Evolutionary conservation across 2,113 vertebrate genomes (phyloP).

Genomic region (Microcebus lehilahytsara): DNA sequence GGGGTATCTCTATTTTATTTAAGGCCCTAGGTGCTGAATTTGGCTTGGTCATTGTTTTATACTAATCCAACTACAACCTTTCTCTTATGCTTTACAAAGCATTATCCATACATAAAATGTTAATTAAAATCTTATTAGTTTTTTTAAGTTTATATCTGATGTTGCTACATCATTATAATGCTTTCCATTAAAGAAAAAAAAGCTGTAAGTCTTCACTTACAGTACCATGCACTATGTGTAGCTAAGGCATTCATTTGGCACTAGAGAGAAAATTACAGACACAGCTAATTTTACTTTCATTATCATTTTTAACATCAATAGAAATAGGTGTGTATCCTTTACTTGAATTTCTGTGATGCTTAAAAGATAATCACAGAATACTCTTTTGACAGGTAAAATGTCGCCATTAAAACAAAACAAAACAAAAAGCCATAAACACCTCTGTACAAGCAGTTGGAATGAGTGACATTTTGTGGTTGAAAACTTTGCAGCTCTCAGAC

Average conservation of each 20-base stretch:
- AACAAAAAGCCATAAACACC: conserved; percentile 51
- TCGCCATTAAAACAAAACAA: conserved; percentile 73
- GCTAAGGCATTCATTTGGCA: conserved; percentile 64
- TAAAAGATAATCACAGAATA: conserved; percentile 77
- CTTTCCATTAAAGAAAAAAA: neutral
- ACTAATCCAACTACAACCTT: neutral
- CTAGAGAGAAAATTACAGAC: conserved; percentile 49
- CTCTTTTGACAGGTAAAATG: conserved; percentile 81
- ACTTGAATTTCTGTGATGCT: conserved; percentile 77
- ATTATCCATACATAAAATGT: neutral
- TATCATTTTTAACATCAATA: conserved; percentile 78
- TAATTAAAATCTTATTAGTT: neutral
- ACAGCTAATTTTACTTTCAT: conserved; percentile 78
- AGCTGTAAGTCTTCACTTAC: neutral
- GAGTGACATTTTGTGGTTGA: conserved; percentile 66
- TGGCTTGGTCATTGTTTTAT: conserved; percentile 50
- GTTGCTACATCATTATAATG: neutral
- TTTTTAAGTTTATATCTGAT: neutral
- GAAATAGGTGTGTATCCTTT: conserved; percentile 74
- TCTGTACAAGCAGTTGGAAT: conserved; percentile 73
- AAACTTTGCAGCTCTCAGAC: conserved; percentile 68
- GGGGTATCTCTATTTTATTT: neutral
- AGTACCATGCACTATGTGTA: conserved; percentile 34
- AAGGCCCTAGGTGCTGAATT: conserved; percentile 59
- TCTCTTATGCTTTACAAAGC: neutral